phyloP scores from a whole-genome alignment of 2,113 vertebrate species.

The Apistogramma diplotaenia region DNA sequence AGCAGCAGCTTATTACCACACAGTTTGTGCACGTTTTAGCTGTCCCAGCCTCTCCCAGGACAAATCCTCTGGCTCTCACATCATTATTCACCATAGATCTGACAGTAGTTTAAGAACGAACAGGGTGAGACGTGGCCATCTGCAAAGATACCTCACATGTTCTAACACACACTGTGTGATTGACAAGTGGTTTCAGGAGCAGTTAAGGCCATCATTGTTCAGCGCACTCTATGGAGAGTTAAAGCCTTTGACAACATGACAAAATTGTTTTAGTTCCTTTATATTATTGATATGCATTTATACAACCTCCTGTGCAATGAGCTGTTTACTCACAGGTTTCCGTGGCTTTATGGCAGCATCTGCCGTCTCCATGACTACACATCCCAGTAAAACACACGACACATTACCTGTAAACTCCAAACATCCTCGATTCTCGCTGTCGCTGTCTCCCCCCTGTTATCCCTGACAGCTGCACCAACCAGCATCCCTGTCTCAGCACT shows the following conservation, averaged over 20 bases:
- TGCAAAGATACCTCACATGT: neutral
- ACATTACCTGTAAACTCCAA: no score
- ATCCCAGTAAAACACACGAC: no score
- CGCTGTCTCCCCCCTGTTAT: no score
- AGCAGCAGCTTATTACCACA: neutral
- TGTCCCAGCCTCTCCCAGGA: neutral
- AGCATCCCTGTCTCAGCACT: neutral
- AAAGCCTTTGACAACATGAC: no score
- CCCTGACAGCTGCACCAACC: no score
- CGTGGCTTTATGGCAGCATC: no score
- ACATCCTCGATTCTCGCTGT: no score
- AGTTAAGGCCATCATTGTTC: neutral
- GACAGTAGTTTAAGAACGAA: neutral
- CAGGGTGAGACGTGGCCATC: neutral
- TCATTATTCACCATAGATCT: neutral
- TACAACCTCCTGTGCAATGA: no score
- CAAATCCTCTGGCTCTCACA: neutral
- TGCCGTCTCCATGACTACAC: no score
- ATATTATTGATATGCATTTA: no score
- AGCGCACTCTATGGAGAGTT: neutral
- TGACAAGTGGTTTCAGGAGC: neutral
- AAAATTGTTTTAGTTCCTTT: no score
- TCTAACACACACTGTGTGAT: neutral
- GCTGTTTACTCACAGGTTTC: no score
- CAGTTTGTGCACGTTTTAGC: neutral